A percentile compares a stretch with the other conserved stretches of the same genome.
phyloP scores from a whole-genome alignment of 1,140 invertebrate genomes.

The Cepaea nemoralis region DNA sequence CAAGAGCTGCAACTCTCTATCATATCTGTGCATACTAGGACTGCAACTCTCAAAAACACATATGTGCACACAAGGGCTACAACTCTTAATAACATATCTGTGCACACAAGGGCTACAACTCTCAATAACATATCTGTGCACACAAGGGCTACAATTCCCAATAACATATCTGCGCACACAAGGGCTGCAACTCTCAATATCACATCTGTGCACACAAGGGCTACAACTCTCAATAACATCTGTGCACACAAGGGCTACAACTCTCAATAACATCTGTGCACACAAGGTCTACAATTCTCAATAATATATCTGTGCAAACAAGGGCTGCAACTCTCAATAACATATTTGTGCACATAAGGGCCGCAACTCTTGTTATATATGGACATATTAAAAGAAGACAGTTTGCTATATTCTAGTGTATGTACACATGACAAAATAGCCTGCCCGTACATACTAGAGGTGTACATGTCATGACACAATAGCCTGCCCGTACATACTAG shows the following conservation, averaged over 20 bases:
- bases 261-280: not conserved
- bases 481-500: not conserved
- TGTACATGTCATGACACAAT: constrained; percentile 80
- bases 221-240: too few species aligned
- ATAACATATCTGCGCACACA: not conserved
- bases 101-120: not conserved
- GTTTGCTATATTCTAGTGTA: not conserved
- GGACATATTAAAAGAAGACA: not conserved
- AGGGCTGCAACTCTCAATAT: not conserved
- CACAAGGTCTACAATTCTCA: not conserved
- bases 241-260: not conserved
- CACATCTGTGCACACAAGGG: not conserved
- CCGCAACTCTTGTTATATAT: not conserved
- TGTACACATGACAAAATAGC: not conserved
- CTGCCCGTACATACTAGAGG: not conserved
- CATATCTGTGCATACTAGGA: not conserved
- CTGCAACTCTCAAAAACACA: not conserved
- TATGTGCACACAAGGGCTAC: not conserved
- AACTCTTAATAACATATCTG: not conserved
- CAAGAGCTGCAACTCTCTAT: not conserved
- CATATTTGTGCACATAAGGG: not conserved
- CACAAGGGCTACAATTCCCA: not conserved
- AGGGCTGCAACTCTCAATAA: not conserved
- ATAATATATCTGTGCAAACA: too few species aligned
- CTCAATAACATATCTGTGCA: too few species aligned